phyloP scores from a whole-genome alignment of 1,140 invertebrate species.

The Notospermus geniculatus region DNA sequence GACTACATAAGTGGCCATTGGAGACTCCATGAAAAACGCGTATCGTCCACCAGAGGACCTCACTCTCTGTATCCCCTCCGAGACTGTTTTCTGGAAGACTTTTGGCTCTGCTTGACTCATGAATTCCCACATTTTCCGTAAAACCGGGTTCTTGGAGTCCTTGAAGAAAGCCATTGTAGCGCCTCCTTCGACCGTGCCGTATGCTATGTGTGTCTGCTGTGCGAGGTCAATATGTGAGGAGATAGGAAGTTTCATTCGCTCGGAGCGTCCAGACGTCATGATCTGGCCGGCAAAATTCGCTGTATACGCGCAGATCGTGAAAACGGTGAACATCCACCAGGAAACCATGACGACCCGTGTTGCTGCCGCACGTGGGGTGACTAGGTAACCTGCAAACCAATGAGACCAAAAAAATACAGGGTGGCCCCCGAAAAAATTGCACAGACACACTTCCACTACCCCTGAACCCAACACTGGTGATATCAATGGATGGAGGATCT shows the following conservation, averaged over 20 bases:
- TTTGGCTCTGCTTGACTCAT: conserved; percentile 11
- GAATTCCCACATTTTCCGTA: conserved; percentile 16
- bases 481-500: too few species aligned
- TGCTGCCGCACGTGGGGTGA: conserved; percentile 33
- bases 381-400: conserved; percentile 27
- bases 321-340: conserved; percentile 45
- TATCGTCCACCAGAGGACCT: conserved; percentile 70
- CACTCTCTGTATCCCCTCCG: conserved; percentile 33
- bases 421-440: too few species aligned
- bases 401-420: too few species aligned
- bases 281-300: conserved; percentile 33
- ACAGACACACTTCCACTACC: too few species aligned
- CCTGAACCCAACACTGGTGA: too few species aligned
- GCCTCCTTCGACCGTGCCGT: conserved; percentile 85
- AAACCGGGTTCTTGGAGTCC: conserved; percentile 27
- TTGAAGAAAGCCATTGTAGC: conserved; percentile 93
- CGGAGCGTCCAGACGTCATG: not conserved
- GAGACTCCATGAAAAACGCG: conserved; percentile 94
- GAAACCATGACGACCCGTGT: conserved; percentile 33
- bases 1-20: conserved; percentile 87
- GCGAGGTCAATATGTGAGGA: conserved; percentile 67
- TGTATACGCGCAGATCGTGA: conserved; percentile 40
- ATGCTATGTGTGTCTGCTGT: conserved; percentile 84
- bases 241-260: not conserved
- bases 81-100: conserved; percentile 18